Conservation (phyloP, 2,113 vertebrate genomes). For the Pomatostomus ruficeps region DNA sequence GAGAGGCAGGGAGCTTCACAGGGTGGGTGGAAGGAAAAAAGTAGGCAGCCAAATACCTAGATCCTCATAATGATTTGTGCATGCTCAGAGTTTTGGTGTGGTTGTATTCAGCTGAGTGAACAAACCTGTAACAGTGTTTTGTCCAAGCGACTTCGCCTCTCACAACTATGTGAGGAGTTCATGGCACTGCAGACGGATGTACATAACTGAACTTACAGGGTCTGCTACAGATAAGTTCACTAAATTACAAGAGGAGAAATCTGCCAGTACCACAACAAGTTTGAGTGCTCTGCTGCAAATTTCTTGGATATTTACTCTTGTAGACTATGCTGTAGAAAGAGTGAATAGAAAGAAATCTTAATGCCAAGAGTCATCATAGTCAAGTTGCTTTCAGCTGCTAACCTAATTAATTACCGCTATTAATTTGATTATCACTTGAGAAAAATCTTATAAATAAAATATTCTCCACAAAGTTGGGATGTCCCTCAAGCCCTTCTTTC, state of each 20-base stretch:
- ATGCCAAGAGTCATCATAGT: background rate
- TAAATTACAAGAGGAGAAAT: background rate
- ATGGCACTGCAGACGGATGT: background rate
- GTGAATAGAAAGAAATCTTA: background rate
- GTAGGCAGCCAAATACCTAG: background rate
- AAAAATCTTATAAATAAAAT: conserved; percentile 8
- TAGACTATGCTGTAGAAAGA: background rate
- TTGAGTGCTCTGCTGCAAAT: background rate
- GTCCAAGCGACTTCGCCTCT: background rate
- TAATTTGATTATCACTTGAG: conserved; percentile 2
- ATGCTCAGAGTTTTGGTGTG: background rate
- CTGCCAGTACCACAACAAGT: background rate
- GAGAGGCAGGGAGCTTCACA: background rate
- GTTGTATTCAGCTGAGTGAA: background rate
- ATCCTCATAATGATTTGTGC: fast-evolving
- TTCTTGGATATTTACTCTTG: background rate
- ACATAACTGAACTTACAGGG: fast-evolving
- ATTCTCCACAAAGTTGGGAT: background rate
- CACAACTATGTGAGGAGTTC: background rate
- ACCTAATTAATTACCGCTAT: background rate
- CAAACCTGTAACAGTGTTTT: background rate
- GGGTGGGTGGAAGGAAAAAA: too few relatives aligned
- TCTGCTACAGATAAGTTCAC: background rate
- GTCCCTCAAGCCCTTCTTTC: background rate
- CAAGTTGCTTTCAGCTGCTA: background rate